phyloP scores from a whole-genome alignment of 2,113 vertebrate genomes.

The Pedetes capensis region DNA sequence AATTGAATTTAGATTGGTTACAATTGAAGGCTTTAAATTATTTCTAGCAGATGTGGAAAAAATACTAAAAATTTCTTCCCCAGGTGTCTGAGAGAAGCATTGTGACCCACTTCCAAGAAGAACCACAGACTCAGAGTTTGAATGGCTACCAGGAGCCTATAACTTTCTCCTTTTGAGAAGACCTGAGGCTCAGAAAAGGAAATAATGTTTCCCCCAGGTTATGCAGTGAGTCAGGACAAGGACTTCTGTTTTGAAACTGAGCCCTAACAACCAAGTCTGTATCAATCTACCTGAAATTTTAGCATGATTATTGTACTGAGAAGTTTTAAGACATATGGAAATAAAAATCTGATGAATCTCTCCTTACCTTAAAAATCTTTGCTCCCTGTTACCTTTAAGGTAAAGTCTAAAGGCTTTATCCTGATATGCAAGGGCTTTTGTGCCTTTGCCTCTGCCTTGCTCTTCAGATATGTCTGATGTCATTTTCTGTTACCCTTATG shows the following conservation, averaged over 20 bases:
- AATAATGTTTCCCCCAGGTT: neutral
- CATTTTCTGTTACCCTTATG: neutral
- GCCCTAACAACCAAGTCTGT: neutral
- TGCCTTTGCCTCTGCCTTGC: neutral
- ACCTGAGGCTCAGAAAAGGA: constrained; percentile 11
- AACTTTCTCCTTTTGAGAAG: constrained; percentile 42
- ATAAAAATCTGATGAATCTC: neutral
- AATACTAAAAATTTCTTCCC: neutral
- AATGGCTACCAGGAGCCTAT: neutral
- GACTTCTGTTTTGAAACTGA: constrained; percentile 36
- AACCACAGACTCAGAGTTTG: neutral
- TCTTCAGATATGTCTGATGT: neutral
- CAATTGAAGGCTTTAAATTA: constrained; percentile 56
- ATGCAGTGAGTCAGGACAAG: neutral
- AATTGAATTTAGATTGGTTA: constrained; percentile 20
- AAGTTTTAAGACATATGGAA: neutral
- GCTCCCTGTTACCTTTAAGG: constrained; percentile 18
- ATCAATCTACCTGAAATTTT: constrained; percentile 3
- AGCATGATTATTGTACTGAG: neutral
- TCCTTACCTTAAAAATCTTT: constrained; percentile 36
- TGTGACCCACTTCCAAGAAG: constrained; percentile 3
- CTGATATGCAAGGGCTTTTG: neutral
- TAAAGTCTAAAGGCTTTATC: constrained; percentile 25
- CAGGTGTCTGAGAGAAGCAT: neutral
- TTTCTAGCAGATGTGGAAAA: constrained; percentile 38